Conservation (phyloP, 1,140 invertebrate species). For the Drosophila simulans region DNA sequence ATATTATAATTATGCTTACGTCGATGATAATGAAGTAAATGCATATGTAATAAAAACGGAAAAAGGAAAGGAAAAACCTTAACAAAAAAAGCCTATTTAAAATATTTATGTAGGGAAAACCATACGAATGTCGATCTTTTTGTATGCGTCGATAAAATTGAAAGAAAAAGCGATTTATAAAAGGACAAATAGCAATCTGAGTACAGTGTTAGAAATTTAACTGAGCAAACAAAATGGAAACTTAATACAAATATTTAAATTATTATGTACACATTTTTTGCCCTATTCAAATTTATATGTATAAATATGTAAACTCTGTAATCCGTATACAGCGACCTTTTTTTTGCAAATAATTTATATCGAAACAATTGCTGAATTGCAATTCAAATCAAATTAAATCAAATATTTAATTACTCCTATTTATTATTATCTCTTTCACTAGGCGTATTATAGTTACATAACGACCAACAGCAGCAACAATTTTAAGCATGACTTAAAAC, state of each 20-base stretch:
- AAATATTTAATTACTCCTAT: slow-evolving; percentile 39
- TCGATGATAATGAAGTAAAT: slow-evolving; percentile 23
- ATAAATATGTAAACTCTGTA: slow-evolving; percentile 29
- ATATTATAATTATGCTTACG: slow-evolving; percentile 41
- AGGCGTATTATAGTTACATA: slow-evolving; percentile 17
- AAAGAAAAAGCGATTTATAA: slow-evolving; percentile 15
- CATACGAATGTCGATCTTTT: slow-evolving; percentile 34
- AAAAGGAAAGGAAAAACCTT: slow-evolving; percentile 10
- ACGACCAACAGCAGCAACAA: neutral
- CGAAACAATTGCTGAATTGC: slow-evolving; percentile 5
- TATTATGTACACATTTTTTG: slow-evolving; percentile 34
- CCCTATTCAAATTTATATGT: slow-evolving; percentile 14
- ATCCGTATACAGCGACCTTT: slow-evolving; percentile 30
- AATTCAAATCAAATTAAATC: slow-evolving; percentile 31
- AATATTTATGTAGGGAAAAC: slow-evolving; percentile 55
- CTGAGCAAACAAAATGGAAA: slow-evolving; percentile 26
- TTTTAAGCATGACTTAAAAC: slow-evolving; percentile 11
- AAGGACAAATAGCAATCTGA: slow-evolving; percentile 38
- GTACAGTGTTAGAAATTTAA: slow-evolving; percentile 55
- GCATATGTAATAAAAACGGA: slow-evolving; percentile 25
- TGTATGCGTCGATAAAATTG: slow-evolving; percentile 12
- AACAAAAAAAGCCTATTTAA: slow-evolving; percentile 45
- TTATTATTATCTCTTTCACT: slow-evolving; percentile 21
- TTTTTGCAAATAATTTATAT: slow-evolving; percentile 44
- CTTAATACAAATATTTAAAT: slow-evolving; percentile 49